phyloP scores from a whole-genome alignment of 1,140 invertebrate genomes.

The Heterodera carotae region DNA sequence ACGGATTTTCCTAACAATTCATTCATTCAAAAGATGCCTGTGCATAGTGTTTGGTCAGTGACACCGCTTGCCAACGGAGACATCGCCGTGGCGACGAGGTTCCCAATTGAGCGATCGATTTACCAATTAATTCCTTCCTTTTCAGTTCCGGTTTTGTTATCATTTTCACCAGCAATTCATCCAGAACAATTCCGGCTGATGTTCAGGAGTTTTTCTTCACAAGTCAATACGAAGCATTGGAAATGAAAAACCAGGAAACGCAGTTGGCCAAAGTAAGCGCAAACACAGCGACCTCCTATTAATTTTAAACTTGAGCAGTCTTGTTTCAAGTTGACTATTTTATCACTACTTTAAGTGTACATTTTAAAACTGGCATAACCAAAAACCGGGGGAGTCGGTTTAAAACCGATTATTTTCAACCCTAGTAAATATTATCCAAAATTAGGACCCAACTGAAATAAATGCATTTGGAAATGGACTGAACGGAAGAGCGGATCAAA shows the following conservation, averaged over 20 bases:
- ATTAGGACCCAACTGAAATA: not conserved
- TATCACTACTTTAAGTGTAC: too few relatives aligned
- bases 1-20: too few relatives aligned
- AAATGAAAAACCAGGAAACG: slow-evolving; percentile 13
- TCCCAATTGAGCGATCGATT: not conserved
- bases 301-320: too few relatives aligned
- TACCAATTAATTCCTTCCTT: not conserved
- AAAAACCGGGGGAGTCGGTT: too few relatives aligned
- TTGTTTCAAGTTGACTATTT: too few relatives aligned
- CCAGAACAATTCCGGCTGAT: slow-evolving; percentile 72
- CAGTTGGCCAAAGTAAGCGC: slow-evolving; percentile 6
- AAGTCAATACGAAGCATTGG: slow-evolving; percentile 24
- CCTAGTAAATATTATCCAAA: too few relatives aligned
- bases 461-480: slow-evolving; percentile 4
- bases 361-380: too few relatives aligned
- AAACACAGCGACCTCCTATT: too few relatives aligned
- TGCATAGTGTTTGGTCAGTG: slow-evolving; percentile 85
- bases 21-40: slow-evolving; percentile 73
- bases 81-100: slow-evolving; percentile 78
- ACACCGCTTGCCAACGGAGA: slow-evolving; percentile 80
- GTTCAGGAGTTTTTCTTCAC: slow-evolving; percentile 70
- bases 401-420: too few relatives aligned
- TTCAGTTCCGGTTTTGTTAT: slow-evolving; percentile 80
- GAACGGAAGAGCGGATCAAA: not conserved
- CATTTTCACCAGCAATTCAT: slow-evolving; percentile 77